Base-by-base conservation (phyloP, 2,113 vertebrate genomes). In the Monarcha castaneiventris region DNA sequence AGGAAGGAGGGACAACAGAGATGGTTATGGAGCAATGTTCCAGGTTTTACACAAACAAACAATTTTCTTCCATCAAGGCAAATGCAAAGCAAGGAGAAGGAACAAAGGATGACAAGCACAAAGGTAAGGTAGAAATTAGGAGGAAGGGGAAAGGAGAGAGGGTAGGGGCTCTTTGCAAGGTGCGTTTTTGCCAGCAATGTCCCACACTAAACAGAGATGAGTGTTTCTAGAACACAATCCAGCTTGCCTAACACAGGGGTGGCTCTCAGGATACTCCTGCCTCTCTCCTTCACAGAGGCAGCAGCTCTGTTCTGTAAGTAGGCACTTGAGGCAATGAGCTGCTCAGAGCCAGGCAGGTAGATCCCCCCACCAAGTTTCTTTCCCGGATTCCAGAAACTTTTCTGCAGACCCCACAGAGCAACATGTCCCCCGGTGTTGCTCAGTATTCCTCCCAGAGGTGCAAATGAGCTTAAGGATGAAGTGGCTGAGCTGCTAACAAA, bases 401-500 rank as follows among this genome's bases (percentile, higher is more conserved):
- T 71, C 86, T 73, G 56, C 86, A 88, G 67, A 37, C 54, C 51
- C 59, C 3, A 4, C 61, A 71, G 73, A 62, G 84, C 77, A 78
- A 41, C 7, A 10, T 59, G 26, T 86, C 62, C 18, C 61, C 1
- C 0, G 0, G 25, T 91, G 35, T n/a, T 43, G 56, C 52, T 95
- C 19, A n/a, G 49, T 55, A 68, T 82, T 85, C 77, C 51, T 48
- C 69, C 68, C 55, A 37, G 61, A 74, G 78, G 80, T 72, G 74
- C 43, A 59, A 87, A 89, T 49, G 76, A 87, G 89, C 73, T 93
- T 91, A 91, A 84, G 77, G 69, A 67, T 94, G 94, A 80, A 94
- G 84, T 59, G 80, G 89, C 71, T 96, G 91, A 95, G 89, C 77
- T 89, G 89, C 91, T 87, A 72, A 93, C 93, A 96, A 93, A 92